Evolutionary conservation across 2,888 invertebrate species (phyloP).

Genomic region (Stramonita haemastoma): DNA sequence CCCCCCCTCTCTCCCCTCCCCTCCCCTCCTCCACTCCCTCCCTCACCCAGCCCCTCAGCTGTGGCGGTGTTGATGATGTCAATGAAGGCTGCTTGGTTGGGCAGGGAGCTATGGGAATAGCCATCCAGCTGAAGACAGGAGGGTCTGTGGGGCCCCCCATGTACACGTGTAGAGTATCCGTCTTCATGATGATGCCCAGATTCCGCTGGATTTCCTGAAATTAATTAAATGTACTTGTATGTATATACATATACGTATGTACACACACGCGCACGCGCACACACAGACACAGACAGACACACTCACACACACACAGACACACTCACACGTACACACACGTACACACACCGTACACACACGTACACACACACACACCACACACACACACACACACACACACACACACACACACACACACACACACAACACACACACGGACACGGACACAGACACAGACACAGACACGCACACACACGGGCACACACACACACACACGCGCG

Average conservation of each 20-base stretch:
- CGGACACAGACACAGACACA: too few relatives aligned
- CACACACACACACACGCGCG: too few relatives aligned
- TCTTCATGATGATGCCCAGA: constrained; percentile 55
- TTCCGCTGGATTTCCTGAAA: constrained; percentile 59
- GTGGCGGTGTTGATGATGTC: neutral
- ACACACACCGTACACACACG: neutral
- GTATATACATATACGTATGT: neutral
- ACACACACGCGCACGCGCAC: too few relatives aligned
- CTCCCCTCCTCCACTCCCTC: neutral
- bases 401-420: neutral
- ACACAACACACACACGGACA: too few relatives aligned
- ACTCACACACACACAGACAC: neutral
- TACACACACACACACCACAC: neutral
- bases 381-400: neutral
- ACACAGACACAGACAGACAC: neutral
- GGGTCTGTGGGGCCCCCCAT: constrained; percentile 57
- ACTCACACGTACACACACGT: neutral
- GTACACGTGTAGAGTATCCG: constrained; percentile 55
- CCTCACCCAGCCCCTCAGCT: constrained; percentile 37
- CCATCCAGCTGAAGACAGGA: constrained; percentile 47
- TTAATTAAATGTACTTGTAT: neutral
- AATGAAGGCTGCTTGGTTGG: neutral
- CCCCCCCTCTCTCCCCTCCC: too few relatives aligned
- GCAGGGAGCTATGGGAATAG: constrained; percentile 15
- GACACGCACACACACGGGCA: neutral